Evolutionary conservation across 2,797 vertebrate species (phyloP).

Genomic region (Sebastes matsubarae): DNA sequence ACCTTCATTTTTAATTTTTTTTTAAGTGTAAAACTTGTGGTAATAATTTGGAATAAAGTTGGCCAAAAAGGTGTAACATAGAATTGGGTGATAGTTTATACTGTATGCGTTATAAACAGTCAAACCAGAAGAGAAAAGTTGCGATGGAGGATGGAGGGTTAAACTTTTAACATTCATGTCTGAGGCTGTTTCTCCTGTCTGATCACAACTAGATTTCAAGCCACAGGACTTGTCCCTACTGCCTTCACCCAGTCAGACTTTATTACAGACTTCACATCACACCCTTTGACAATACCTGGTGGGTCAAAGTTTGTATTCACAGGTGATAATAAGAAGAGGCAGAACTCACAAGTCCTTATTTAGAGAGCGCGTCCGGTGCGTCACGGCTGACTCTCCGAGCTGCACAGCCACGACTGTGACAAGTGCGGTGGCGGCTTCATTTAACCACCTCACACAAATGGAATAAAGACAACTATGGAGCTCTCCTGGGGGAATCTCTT

Average conservation of each 20-base stretch:
- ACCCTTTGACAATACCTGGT: neutral
- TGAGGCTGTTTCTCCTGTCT: neutral
- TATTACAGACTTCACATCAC: neutral
- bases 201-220: neutral
- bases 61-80: no score
- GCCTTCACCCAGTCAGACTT: neutral
- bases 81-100: no score
- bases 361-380: slow-evolving; percentile 32
- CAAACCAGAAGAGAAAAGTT: no score
- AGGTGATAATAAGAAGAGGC: slow-evolving; percentile 13
- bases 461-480: slow-evolving; percentile 61
- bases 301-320: neutral
- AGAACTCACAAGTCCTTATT: slow-evolving; percentile 29
- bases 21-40: no score
- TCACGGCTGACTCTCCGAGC: slow-evolving; percentile 14
- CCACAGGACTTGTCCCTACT: neutral
- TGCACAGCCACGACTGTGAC: slow-evolving; percentile 28
- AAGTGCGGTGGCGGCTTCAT: slow-evolving; percentile 36
- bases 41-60: no score
- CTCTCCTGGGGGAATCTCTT: slow-evolving; percentile 22
- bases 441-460: slow-evolving; percentile 13
- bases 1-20: no score
- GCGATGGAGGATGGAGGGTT: neutral
- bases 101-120: no score
- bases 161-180: no score